Evolutionary conservation across 1,140 invertebrate genomes (phyloP), one percentile per base, ranked within the genome.

Genomic region (Piezodorus guildinii): DNA sequence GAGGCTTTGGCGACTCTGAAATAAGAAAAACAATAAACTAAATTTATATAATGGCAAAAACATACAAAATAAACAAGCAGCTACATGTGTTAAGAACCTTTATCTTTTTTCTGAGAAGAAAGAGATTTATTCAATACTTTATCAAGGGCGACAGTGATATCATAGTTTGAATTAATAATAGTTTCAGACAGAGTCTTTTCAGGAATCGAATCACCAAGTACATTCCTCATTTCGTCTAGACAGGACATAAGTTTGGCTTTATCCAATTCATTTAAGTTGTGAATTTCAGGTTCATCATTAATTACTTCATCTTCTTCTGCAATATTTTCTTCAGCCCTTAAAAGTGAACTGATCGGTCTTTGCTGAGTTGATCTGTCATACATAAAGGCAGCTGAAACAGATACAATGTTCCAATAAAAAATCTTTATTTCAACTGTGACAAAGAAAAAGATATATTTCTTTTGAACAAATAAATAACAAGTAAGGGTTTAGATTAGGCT

Each of bases 211-310:
- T 93, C 87, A 34, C 90, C 90, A 60, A 94, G 79, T 34, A 94
- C 81, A 72, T 85, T 85, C 64, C 85, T 80, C 16, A 95, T 80
- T 71, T 86, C 82, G 72, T 94, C 90, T 12, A 95, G 77, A 71
- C 91, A 94, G 1, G 88, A 90, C 69, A 85, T 81, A 5, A 95
- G 75, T 72, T 84, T 85, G 0, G 80, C 85, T 77, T 81, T 80
- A 56, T 89, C 85, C 2, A 82, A 67, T 59, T 87, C 85, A 64
- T 77, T 77, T 9, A 88, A 52, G 3, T 10, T 17, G 3, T 14
- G 14, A 30, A 27, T n/a, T 19, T 15, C 12, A 72, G 69, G 25
- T 10, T 59, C 30, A 27, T 71, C 73, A 30, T 72, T 73, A 23
- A 75, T 74, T 27, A 67, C 66, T 14, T 76, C 78, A 58, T 81